Evolutionary conservation across 2,797 vertebrate genomes (phyloP).

Genomic region (Tympanoctomys barrerae): DNA sequence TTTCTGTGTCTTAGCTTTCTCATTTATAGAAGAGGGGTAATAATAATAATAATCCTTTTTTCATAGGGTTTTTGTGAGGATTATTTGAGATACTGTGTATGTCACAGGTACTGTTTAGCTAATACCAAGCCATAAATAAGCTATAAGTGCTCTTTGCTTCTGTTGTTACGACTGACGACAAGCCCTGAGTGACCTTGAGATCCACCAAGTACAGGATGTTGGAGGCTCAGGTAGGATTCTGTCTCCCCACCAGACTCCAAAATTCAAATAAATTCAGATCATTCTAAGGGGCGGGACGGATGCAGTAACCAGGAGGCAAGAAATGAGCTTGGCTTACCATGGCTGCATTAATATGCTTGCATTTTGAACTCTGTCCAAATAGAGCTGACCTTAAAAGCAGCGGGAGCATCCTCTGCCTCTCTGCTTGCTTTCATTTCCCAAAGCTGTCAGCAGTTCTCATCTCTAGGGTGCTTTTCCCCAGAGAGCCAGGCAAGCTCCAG

Average conservation of each 20-base stretch:
- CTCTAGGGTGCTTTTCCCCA: neutral
- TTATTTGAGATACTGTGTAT: neutral
- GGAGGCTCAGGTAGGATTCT: conserved; percentile 13
- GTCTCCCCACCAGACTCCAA: neutral
- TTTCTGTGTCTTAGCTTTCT: conserved; percentile 5
- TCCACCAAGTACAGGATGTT: neutral
- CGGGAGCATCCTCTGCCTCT: neutral
- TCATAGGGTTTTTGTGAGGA: neutral
- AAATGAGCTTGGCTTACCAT: conserved; percentile 12
- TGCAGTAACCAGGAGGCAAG: conserved; percentile 8
- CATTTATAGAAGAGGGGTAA: neutral
- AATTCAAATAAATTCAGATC: conserved; percentile 46
- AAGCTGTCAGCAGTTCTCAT: conserved; percentile 46
- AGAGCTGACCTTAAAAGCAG: conserved; percentile 52
- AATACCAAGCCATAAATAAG: neutral
- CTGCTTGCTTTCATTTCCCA: conserved; percentile 19
- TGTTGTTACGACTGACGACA: neutral
- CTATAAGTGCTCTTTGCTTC: neutral
- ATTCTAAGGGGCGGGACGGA: neutral
- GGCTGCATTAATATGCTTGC: neutral
- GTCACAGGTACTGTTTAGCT: neutral
- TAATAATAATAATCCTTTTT: conserved; percentile 1
- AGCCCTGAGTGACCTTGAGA: conserved; percentile 32
- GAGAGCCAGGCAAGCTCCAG: neutral
- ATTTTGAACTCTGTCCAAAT: conserved; percentile 42